Conservation (phyloP, 2,888 invertebrate species). For the Eristalinus aeneus region DNA sequence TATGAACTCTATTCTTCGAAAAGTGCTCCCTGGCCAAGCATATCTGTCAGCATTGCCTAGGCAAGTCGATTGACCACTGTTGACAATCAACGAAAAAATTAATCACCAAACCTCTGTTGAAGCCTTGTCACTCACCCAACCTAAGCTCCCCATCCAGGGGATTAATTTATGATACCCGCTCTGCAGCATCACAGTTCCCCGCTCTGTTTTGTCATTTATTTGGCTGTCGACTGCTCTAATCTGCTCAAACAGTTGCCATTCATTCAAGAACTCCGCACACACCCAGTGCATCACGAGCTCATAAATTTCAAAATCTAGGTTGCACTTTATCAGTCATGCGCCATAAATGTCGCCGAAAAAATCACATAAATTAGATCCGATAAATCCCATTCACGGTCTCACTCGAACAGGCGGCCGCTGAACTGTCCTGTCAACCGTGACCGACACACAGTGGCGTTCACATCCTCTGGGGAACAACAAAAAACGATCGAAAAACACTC, state of each 20-base stretch:
- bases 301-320: constrained; percentile 51
- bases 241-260: not conserved
- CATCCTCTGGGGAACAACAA: not conserved
- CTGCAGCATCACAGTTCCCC: no score
- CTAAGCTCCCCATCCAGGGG: no score
- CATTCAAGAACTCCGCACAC: constrained; percentile 1
- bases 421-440: not conserved
- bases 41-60: no score
- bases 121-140: no score
- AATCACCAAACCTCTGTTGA: no score
- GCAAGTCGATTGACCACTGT: no score
- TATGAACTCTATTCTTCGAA: no score
- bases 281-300: constrained; percentile 28
- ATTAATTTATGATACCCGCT: no score
- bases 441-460: constrained; percentile 11
- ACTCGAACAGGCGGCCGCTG: not conserved
- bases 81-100: no score
- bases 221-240: not conserved
- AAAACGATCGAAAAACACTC: constrained; percentile 7
- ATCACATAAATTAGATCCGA: constrained; percentile 55
- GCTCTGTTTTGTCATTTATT: not conserved
- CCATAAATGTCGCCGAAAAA: not conserved
- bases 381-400: constrained; percentile 34
- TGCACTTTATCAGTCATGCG: constrained; percentile 44
- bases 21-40: no score